These are phyloP conservation scores for Sarcophaga rosellei DNA, from an alignment of 2,888 invertebrate genomes.

Conservation along the genomic window DNA sequence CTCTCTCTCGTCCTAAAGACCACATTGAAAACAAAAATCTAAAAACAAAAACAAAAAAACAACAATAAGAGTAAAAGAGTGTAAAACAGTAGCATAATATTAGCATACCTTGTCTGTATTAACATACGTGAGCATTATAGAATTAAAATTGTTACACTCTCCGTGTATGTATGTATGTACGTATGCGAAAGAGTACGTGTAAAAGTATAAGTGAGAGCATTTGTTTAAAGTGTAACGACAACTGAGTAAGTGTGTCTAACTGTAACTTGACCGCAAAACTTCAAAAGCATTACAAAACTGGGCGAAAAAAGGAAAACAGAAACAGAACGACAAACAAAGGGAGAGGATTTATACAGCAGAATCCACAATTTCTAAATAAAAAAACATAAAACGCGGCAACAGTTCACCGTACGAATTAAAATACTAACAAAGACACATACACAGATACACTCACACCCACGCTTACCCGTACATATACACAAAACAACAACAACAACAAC, in stretches of 20 bases:
- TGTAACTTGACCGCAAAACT: constrained; percentile 67
- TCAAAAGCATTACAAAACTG: constrained; percentile 66
- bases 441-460: background rate
- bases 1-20: background rate
- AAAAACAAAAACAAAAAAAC: constrained; percentile 19
- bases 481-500: constrained; percentile 13
- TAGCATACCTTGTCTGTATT: constrained; percentile 64
- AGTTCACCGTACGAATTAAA: constrained; percentile 35
- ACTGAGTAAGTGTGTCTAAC: constrained; percentile 48
- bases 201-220: background rate
- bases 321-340: constrained; percentile 59
- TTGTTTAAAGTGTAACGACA: background rate
- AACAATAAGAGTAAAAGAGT: constrained; percentile 2
- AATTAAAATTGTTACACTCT: constrained; percentile 53
- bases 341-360: background rate
- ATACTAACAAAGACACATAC: background rate
- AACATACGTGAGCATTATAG: constrained; percentile 62
- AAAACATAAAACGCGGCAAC: constrained; percentile 27
- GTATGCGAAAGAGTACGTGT: background rate
- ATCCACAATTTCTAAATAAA: constrained; percentile 38
- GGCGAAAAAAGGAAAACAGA: constrained; percentile 38
- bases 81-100: constrained; percentile 49
- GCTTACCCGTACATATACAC: background rate
- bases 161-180: background rate
- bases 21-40: background rate